Base-by-base conservation (phyloP, 2,797 vertebrate genomes). In the Enteromius paludinosus region DNA sequence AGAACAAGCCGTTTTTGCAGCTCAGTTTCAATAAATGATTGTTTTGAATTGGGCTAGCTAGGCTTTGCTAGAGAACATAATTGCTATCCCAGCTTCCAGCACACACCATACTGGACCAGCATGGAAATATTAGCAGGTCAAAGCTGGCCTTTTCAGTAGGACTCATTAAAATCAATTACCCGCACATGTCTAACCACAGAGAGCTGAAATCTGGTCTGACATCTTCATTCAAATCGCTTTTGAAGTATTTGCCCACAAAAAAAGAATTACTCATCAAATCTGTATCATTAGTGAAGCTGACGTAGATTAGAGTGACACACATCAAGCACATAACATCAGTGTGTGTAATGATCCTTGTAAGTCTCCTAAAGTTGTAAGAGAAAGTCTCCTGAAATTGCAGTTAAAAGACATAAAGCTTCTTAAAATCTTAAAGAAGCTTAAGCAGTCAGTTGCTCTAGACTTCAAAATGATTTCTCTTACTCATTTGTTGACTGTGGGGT, bases 131-230 rank as follows among this genome's bases (percentile, higher is more conserved):
- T 38, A 35, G 61, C 45, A 38, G 45, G 7, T 66, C 76, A 33
- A 78, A 66, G 12, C 2, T 49, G 33, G 10, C 35, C 12, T 78
- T 78, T 62, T 49, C 45, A 66, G 12, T 3, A 35, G 2, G 14
- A 43, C 62, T 66, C 62, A 52, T 61, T 80, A 33, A 66, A 80
- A 43, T 43, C 66, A 70, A 79, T 61, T 69, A 69, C 18, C 43
- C 20, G 0, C 43, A 64, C 59, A 49, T n/a, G 74, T 28, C 64
- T 28, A 33, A 59, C 23, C n/a, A 56, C 65, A 56, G 20, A 47
- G 45, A 49, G 30, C 30, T 45, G 1, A 56, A 41, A 59, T 45
- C 17, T 23, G 25, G 61, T 33, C 35, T 25, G 10, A 43, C 49
- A 69, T 49, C 15, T 69, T 43, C 38, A n/a, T 47, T 56, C n/a